Conservation (phyloP, 2,113 vertebrate genomes). For the Malurus melanocephalus region DNA sequence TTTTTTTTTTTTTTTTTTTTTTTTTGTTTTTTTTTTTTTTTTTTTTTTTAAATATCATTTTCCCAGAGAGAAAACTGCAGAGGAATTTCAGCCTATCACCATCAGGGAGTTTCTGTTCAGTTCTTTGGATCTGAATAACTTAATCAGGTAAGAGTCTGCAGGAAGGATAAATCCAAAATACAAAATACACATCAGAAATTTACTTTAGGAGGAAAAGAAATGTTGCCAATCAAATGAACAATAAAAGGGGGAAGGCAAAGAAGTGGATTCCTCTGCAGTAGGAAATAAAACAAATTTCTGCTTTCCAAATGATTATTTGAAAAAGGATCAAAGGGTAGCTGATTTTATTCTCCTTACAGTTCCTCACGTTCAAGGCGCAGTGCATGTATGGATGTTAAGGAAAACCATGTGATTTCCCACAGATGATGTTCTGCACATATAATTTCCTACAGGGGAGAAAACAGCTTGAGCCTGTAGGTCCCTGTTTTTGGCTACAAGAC, state of each 20-base stretch:
- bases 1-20: not conserved
- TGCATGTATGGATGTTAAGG: not conserved
- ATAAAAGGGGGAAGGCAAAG: not conserved
- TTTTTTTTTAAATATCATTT: accelerated
- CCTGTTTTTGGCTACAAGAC: not conserved
- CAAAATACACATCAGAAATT: not conserved
- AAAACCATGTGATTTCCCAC: not conserved
- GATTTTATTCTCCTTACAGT: not conserved
- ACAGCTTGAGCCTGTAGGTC: not conserved
- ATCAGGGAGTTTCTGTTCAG: not conserved
- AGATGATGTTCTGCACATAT: not conserved
- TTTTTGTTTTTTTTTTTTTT: not conserved
- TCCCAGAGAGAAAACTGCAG: not conserved
- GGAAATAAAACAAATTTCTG: not conserved
- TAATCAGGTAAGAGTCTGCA: not conserved
- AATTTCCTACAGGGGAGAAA: not conserved
- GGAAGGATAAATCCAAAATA: not conserved
- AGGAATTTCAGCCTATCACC: not conserved
- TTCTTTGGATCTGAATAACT: not conserved
- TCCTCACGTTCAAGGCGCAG: not conserved
- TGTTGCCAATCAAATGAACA: not conserved
- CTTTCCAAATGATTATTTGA: not conserved
- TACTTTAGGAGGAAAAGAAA: not conserved
- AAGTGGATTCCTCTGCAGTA: not conserved
- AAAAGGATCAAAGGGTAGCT: not conserved